These are phyloP conservation scores for Scaptomyza montana DNA, from an alignment of 1,140 invertebrate species.

Conservation along the genomic window DNA sequence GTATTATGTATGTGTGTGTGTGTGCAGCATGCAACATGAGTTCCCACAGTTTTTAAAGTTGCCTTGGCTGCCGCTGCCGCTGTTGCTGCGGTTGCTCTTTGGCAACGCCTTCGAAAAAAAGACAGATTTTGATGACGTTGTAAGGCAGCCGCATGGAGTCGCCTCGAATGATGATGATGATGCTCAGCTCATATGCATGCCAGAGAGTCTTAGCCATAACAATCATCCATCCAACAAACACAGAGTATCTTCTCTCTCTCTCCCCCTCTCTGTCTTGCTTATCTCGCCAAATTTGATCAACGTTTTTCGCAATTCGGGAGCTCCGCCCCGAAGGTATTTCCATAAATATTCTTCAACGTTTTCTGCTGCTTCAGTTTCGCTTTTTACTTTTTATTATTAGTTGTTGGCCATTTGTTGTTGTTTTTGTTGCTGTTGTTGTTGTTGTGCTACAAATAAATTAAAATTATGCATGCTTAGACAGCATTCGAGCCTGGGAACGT, in stretches of 20 bases:
- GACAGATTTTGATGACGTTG: conserved; percentile 67
- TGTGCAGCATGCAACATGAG: conserved; percentile 78
- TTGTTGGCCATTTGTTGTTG: conserved; percentile 50
- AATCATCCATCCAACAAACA: conserved; percentile 33
- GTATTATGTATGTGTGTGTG: conserved; percentile 10
- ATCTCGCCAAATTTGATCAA: conserved; percentile 80
- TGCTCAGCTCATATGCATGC: conserved; percentile 75
- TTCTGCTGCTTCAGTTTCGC: conserved; percentile 40
- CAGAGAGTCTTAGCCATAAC: conserved; percentile 52
- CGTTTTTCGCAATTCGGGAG: conserved; percentile 81
- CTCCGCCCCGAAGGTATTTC: conserved; percentile 82
- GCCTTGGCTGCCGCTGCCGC: conserved; percentile 28
- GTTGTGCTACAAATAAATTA: conserved; percentile 79
- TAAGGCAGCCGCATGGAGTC: conserved; percentile 58
- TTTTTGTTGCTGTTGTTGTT: conserved; percentile 43
- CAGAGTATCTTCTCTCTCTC: neutral
- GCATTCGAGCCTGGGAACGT: conserved; percentile 65
- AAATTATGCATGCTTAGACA: conserved; percentile 80
- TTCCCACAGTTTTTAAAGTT: conserved; percentile 67
- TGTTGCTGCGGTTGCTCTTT: conserved; percentile 69
- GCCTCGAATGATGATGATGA: conserved; percentile 28
- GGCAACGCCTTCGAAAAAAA: conserved; percentile 70
- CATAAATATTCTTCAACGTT: conserved; percentile 68
- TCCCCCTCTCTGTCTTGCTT: conserved; percentile 47
- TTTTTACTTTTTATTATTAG: conserved; percentile 74